Evolutionary conservation across 2,888 invertebrate species (phyloP), one percentile per base, ranked within the genome.

Genomic region (Xestia xanthographa): DNA sequence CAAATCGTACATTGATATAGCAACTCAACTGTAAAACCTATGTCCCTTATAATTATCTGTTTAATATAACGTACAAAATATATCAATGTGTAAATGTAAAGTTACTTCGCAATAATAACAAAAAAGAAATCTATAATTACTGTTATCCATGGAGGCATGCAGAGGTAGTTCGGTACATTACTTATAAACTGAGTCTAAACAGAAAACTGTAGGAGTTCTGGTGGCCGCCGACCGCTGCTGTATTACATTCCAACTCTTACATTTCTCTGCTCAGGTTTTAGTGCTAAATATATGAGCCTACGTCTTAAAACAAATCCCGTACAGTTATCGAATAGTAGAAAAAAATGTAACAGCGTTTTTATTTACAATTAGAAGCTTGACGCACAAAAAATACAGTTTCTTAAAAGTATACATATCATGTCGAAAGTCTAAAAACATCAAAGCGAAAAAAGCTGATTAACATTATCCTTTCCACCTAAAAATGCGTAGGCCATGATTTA

Each of bases 131-230:
- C 91, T 95, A 94, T 94, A 92, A 91, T 92, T 85, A 94, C 90
- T 93, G 93, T 91, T 92, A 92, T 90, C 90, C 88, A 92, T 93
- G 93, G 94, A 96, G 96, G 95, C 95, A 93, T 94, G 92, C 93
- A 92, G 96, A 96, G 96, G 96, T 96, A 96, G 96, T 91, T 96
- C 91, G 95, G 94, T 95, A 92, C 88, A 86, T 90, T 87, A 90
- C 85, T 90, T 90, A 91, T 89, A 89, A 45, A 89, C 91, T 87
- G 90, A 86, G 86, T 87, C 89, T 80, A 83, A 87, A 84, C 89
- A 89, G 86, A 85, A 78, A 86, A 82, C 69, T 85, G 80, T 58
- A 43, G 5, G 41, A 77, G 76, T 79, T 12, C 70, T 63, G 48
- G 74, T 83, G 82, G 77, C 66, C 65, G 70, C 81, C 79, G 43